Evolutionary conservation across 2,888 invertebrate genomes (phyloP).

Genomic region (Bedellia somnulentella): DNA sequence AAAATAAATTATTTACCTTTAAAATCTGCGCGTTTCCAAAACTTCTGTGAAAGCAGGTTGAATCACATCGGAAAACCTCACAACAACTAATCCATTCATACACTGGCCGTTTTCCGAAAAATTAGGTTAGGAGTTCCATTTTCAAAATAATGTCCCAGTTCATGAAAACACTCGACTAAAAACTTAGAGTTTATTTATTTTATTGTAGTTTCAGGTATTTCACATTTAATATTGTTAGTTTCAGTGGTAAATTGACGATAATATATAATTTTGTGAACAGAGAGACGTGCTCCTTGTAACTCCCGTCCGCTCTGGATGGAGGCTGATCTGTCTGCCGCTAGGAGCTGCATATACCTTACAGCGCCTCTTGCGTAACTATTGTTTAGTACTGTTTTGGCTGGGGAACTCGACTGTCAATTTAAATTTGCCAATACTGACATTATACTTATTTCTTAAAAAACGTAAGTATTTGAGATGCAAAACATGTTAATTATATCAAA

Average conservation of each 20-base stretch:
- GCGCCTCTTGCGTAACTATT: constrained; percentile 57
- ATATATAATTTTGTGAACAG: constrained; percentile 15
- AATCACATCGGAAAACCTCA: no score
- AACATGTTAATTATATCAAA: no score
- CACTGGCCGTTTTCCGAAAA: constrained; percentile 17
- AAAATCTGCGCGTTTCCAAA: no score
- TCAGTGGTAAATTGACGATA: no score
- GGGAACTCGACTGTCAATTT: no score
- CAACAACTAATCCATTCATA: constrained; percentile 25
- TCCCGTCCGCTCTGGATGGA: constrained; percentile 41
- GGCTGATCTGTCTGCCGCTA: constrained; percentile 26
- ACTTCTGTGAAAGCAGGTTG: no score
- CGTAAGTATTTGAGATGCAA: no score
- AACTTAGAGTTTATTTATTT: background rate
- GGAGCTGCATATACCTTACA: constrained; percentile 41
- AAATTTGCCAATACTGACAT: no score
- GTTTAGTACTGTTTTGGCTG: constrained; percentile 21
- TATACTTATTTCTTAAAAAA: no score
- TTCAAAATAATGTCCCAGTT: no score
- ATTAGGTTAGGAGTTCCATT: constrained; percentile 19
- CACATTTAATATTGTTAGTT: no score
- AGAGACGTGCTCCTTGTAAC: constrained; percentile 31
- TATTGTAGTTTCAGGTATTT: background rate
- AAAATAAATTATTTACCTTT: no score
- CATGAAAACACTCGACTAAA: background rate